Evolutionary conservation across 2,888 invertebrate genomes (phyloP).

Genomic region (Heliconius erato): DNA sequence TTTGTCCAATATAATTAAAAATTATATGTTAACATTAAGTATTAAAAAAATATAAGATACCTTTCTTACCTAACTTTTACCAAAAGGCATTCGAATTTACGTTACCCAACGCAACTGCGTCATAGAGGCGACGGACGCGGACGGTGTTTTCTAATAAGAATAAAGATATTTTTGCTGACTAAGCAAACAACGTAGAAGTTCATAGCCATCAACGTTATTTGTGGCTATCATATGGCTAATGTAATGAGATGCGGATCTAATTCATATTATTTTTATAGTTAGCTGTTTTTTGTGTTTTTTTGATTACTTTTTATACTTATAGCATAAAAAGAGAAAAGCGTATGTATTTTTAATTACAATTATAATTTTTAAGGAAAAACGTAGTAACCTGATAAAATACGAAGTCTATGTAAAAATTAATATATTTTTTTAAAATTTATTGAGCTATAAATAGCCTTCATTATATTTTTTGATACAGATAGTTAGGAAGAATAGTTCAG

Average conservation of each 20-base stretch:
- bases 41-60: background rate
- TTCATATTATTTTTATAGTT: background rate
- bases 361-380: no score
- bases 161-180: slow-evolving; percentile 55
- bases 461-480: background rate
- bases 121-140: background rate
- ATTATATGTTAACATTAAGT: background rate
- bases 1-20: background rate
- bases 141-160: background rate
- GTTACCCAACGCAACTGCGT: background rate
- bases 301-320: background rate
- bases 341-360: no score
- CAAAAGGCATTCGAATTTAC: background rate
- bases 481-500: background rate
- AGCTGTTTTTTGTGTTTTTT: background rate
- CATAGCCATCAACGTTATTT: slow-evolving; percentile 28
- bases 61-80: background rate
- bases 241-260: background rate
- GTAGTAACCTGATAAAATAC: no score
- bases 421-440: background rate
- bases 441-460: background rate
- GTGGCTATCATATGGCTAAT: slow-evolving; percentile 11
- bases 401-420: no score
- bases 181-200: slow-evolving; percentile 44
- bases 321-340: no score